phyloP scores from a whole-genome alignment of 1,140 invertebrate species.

The Cataglyphis hispanica region DNA sequence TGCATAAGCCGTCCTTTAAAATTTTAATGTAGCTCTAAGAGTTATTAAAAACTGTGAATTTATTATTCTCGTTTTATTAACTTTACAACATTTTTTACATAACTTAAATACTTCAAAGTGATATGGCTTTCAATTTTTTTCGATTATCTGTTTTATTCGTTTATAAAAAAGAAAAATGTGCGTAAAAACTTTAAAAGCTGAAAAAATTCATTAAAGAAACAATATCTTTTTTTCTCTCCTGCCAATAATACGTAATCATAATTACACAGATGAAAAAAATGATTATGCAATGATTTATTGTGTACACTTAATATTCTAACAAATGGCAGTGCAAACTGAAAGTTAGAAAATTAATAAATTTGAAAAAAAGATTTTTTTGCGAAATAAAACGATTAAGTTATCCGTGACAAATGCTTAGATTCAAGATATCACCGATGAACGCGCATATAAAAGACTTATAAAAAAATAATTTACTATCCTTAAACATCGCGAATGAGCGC shows the following conservation, averaged over 20 bases:
- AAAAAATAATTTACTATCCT: background rate
- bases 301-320: background rate
- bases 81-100: background rate
- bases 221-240: background rate
- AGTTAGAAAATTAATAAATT: too few relatives aligned
- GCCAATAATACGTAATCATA: background rate
- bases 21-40: constrained; percentile 5
- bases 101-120: background rate
- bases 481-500: background rate
- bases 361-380: background rate
- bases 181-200: background rate
- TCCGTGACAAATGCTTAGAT: background rate
- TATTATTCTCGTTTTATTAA: constrained; percentile 37
- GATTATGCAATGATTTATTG: background rate
- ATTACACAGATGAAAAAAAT: background rate
- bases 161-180: background rate
- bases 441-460: background rate
- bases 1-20: constrained; percentile 18
- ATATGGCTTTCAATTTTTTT: background rate
- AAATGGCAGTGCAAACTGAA: background rate
- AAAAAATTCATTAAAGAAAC: background rate
- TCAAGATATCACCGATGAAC: background rate
- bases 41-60: constrained; percentile 57
- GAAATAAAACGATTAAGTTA: background rate
- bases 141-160: background rate